phyloP scores from a whole-genome alignment of 2,888 invertebrate genomes.

The Rhingia rostrata region DNA sequence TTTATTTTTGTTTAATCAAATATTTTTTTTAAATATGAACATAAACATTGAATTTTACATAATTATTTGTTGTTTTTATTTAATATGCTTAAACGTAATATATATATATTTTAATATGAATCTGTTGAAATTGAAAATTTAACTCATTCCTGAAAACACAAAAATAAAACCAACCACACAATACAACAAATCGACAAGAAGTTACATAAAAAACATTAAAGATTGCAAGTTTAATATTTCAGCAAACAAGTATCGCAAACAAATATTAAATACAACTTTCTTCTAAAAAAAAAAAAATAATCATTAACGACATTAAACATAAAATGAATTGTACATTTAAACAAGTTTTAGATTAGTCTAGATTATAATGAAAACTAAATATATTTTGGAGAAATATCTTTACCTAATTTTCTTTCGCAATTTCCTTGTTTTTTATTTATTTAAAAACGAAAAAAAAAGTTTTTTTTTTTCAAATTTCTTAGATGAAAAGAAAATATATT shows the following conservation, averaged over 20 bases:
- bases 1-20: slow-evolving; percentile 63
- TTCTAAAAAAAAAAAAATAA: slow-evolving; percentile 40
- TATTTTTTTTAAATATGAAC: slow-evolving; percentile 51
- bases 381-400: slow-evolving; percentile 52
- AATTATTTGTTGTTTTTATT: slow-evolving; percentile 33
- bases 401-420: slow-evolving; percentile 41
- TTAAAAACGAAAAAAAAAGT: slow-evolving; percentile 38
- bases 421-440: slow-evolving; percentile 48
- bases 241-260: slow-evolving; percentile 32
- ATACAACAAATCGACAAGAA: slow-evolving; percentile 72
- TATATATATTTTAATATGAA: slow-evolving; percentile 66
- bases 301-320: slow-evolving; percentile 47
- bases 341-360: slow-evolving; percentile 49
- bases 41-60: slow-evolving; percentile 49
- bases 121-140: slow-evolving; percentile 67
- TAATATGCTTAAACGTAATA: slow-evolving; percentile 56
- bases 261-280: slow-evolving; percentile 31
- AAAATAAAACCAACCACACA: slow-evolving; percentile 46
- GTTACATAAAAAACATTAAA: slow-evolving; percentile 69
- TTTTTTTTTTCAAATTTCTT: slow-evolving; percentile 18
- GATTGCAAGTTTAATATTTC: slow-evolving; percentile 40
- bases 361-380: slow-evolving; percentile 39
- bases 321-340: slow-evolving; percentile 61
- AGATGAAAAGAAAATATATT: slow-evolving; percentile 9
- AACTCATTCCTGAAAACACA: slow-evolving; percentile 61